Base-by-base conservation (phyloP, 1,140 invertebrate genomes). In the Nilaparvata lugens region DNA sequence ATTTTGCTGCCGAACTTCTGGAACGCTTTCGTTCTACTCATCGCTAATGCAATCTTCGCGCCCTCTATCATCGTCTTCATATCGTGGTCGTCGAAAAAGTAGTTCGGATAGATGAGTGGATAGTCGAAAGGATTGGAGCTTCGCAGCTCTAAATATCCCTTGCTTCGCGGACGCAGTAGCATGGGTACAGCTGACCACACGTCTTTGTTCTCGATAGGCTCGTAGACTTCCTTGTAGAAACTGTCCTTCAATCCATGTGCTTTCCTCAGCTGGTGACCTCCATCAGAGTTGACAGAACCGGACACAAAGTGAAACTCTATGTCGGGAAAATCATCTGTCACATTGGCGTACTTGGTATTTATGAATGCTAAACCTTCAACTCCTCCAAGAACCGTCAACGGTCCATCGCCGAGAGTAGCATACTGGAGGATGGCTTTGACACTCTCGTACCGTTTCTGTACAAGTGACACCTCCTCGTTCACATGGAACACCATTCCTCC, bases 291-390 rank as follows among this genome's bases (percentile, higher is more conserved):
- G 1, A 91, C 85, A 1, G 85, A 87, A 0, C 88, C 88, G 0
- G 89, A 87, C 2, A 87, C 86, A 83, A 92, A 88, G 60, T 92
- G 89, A 58, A 91, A 87, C 63, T 93, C 87, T 56, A 92, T 83
- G 65, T 93, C 90, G 0, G 90, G 89, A 77, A 83, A 89, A 45
- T 73, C 69, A 68, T 89, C 90, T 19, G 45, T 16, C 6, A 52
- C 52, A 18, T 60, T 79, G 0, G 87, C 88, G 64, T 83, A 89
- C 58, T 82, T 85, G 0, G 89, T 91, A 63, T 90, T 89, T 0
- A 93, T 81, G 69, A 91, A 93, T 1, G 85, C 89, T 38, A 91
- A 74, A 1, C 88, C 89, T 74, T 92, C 89, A 2, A 92, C 83
- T 0, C 89, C 89, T 1, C 89, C 89, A 0, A 91, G 71, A 0